A percentile compares a stretch with the other conserved stretches of the same genome.
Conservation (phyloP, 2,113 vertebrate species). For the Amphiprion percula region DNA sequence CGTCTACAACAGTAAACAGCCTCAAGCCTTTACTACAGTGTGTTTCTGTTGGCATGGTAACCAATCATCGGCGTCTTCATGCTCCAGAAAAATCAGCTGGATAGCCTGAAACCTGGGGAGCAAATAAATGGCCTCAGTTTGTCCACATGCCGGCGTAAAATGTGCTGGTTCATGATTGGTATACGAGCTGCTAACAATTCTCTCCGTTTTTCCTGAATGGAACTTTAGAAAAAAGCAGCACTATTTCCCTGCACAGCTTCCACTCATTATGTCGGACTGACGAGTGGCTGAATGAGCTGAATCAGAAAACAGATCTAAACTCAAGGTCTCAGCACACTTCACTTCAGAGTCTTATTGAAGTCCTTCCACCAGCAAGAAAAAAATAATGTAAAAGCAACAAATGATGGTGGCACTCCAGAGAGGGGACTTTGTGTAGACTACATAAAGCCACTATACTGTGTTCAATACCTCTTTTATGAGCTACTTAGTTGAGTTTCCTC, state of each 20-base stretch:
- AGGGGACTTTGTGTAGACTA: background rate
- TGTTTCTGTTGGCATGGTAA: no score
- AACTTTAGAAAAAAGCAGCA: background rate
- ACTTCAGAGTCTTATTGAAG: background rate
- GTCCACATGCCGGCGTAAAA: no score
- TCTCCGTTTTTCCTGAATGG: conserved; percentile 1
- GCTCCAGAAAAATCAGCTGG: no score
- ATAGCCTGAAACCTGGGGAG: no score
- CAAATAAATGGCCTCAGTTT: no score
- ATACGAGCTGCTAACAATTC: no score
- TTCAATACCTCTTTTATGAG: background rate
- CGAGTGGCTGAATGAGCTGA: background rate
- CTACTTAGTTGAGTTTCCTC: background rate
- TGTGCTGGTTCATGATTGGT: no score
- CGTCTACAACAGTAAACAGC: no score
- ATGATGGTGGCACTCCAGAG: background rate
- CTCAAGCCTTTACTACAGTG: no score
- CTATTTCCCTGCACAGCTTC: background rate
- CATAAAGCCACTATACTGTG: background rate
- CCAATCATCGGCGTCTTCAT: no score
- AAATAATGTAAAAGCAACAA: background rate
- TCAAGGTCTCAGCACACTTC: no score
- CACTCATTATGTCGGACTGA: background rate
- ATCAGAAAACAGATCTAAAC: background rate
- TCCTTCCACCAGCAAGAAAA: rapidly evolving